These are phyloP conservation scores for Chelonus insularis DNA, from an alignment of 1,140 invertebrate genomes.

Conservation along the genomic window DNA sequence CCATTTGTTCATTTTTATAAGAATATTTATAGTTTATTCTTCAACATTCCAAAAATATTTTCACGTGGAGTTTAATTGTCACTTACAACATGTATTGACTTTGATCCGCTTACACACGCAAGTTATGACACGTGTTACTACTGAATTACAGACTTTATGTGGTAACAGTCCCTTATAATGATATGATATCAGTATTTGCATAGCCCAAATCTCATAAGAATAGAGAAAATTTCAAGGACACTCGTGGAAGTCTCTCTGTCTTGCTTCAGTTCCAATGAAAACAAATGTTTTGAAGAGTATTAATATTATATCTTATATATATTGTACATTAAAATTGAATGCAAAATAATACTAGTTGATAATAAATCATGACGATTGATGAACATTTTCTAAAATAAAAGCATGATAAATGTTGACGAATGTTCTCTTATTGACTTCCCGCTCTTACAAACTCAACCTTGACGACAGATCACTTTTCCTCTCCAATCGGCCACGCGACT, in stretches of 20 bases:
- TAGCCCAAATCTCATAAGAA: too few relatives aligned
- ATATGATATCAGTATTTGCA: too few relatives aligned
- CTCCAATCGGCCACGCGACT: slow-evolving; percentile 37
- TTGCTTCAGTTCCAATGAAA: background rate
- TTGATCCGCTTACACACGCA: background rate
- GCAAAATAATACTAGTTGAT: too few relatives aligned
- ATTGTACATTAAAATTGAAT: too few relatives aligned
- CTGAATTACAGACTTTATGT: background rate
- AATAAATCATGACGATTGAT: background rate
- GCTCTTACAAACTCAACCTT: slow-evolving; percentile 46
- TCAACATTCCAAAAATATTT: too few relatives aligned
- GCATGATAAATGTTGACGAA: slow-evolving; percentile 38
- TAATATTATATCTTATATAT: background rate
- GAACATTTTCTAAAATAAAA: slow-evolving; percentile 30
- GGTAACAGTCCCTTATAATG: background rate
- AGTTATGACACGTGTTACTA: slow-evolving; percentile 11
- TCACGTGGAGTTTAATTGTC: background rate
- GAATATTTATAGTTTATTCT: too few relatives aligned
- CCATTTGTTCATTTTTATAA: too few relatives aligned
- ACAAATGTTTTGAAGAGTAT: background rate
- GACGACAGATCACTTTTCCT: slow-evolving; percentile 50
- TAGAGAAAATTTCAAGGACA: too few relatives aligned
- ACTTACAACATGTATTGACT: background rate
- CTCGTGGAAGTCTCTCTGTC: too few relatives aligned
- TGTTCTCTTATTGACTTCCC: slow-evolving; percentile 36